Conservation (phyloP, 2,113 vertebrate genomes). For the Phalacrocorax aristotelis region DNA sequence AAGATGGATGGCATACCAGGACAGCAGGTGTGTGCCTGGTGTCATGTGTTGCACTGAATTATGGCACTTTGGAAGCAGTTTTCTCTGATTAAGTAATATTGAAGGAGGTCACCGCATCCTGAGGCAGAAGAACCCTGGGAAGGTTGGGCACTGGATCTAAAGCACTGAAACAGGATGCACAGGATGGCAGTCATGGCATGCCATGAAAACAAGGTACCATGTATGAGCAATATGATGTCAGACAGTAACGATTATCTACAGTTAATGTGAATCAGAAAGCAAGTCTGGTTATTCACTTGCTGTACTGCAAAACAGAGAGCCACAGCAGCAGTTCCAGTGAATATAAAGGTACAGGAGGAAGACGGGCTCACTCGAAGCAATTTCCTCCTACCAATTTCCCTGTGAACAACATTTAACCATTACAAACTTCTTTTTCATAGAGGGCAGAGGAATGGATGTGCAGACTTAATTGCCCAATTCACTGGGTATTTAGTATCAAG, state of each 20-base stretch:
- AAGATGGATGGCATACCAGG: neutral
- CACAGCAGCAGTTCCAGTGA: neutral
- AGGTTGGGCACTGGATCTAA: neutral
- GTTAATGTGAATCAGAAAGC: neutral
- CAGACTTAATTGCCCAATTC: neutral
- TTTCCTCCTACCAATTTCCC: neutral
- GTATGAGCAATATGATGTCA: rapidly evolving
- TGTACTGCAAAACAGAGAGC: neutral
- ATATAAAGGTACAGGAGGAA: neutral
- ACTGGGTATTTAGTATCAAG: neutral
- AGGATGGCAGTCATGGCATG: neutral
- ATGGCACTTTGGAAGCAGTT: neutral
- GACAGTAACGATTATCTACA: neutral
- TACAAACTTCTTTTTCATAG: neutral
- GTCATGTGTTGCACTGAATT: neutral
- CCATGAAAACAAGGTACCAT: neutral
- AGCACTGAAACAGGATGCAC: neutral
- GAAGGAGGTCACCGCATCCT: neutral
- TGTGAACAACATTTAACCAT: neutral
- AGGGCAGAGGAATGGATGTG: neutral
- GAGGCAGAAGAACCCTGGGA: neutral
- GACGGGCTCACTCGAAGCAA: neutral
- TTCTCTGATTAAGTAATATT: neutral
- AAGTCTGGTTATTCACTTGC: neutral
- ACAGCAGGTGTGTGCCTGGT: neutral